A percentile compares a stretch with the other conserved stretches of the same genome.
Conservation (phyloP, 2,888 invertebrate species). For the Drosophila anceps region DNA sequence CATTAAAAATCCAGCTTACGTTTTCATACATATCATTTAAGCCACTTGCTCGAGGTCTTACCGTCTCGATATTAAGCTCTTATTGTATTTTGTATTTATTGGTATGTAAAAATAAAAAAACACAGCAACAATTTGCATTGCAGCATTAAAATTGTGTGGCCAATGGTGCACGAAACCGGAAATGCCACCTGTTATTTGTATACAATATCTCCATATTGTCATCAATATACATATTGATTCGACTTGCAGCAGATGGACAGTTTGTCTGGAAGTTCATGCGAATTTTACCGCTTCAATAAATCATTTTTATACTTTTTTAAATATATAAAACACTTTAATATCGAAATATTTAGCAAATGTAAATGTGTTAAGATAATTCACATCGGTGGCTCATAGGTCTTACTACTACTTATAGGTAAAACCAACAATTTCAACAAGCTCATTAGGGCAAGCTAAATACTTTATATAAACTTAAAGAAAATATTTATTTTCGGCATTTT, state of each 20-base stretch:
- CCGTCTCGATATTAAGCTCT: conserved; percentile 13
- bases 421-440: background rate
- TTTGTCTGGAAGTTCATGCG: conserved; percentile 61
- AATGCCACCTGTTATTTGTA: conserved; percentile 68
- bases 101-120: background rate
- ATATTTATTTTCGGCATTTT: conserved; percentile 8
- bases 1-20: background rate
- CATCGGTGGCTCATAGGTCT: background rate
- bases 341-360: background rate
- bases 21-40: conserved; percentile 19
- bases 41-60: conserved; percentile 14
- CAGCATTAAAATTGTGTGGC: conserved; percentile 34
- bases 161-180: conserved; percentile 60
- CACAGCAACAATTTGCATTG: conserved; percentile 25
- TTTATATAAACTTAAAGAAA: background rate
- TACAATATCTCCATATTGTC: conserved; percentile 54
- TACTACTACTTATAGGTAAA: background rate
- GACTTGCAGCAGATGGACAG: conserved; percentile 52
- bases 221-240: conserved; percentile 21
- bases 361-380: background rate
- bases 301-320: conserved; percentile 21
- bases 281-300: conserved; percentile 69
- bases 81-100: conserved; percentile 44
- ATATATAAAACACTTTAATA: background rate
- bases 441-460: background rate